These are phyloP conservation scores for Actinopyga echinites DNA, from an alignment of 53 echinoderm and acorn worm genomes.

Conservation along the genomic window DNA sequence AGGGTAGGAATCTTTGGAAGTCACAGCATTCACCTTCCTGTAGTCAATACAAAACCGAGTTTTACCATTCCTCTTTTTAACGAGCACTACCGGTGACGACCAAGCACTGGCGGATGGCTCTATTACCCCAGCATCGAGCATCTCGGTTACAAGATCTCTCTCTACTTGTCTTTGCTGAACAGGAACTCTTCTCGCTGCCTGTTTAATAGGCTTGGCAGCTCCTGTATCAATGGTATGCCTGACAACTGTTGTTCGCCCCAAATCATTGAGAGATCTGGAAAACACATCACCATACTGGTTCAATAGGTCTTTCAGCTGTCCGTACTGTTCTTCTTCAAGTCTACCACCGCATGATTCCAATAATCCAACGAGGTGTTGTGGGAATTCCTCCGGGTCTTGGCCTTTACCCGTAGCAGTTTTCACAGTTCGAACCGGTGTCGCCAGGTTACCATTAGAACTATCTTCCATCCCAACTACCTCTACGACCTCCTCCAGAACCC, in stretches of 20 bases:
- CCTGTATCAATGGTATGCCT: constrained; percentile 37
- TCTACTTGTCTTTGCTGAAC: constrained; percentile 12
- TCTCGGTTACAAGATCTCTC: neutral
- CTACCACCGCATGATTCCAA: neutral
- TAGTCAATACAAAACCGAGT: constrained; percentile 46
- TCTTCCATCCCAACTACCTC: neutral
- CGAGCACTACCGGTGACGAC: constrained; percentile 33
- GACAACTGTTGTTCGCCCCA: constrained; percentile 35
- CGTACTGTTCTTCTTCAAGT: neutral
- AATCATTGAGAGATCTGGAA: neutral
- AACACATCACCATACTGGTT: constrained; percentile 33
- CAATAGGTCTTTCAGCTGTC: constrained; percentile 1
- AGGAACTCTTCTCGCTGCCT: constrained; percentile 20
- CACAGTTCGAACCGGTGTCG: neutral
- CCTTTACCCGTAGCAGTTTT: neutral
- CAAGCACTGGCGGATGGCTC: constrained; percentile 22
- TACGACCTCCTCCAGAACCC: neutral
- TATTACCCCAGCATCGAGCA: constrained; percentile 1
- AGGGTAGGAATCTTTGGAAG: constrained; percentile 41
- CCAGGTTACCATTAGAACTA: neutral
- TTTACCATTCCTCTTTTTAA: constrained; percentile 50
- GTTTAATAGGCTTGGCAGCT: constrained; percentile 17
- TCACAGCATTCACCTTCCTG: constrained; percentile 37
- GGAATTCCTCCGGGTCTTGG: neutral
- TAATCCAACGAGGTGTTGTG: constrained; percentile 1